phyloP scores from a whole-genome alignment of 2,797 vertebrate genomes.

The Alectoris magna region DNA sequence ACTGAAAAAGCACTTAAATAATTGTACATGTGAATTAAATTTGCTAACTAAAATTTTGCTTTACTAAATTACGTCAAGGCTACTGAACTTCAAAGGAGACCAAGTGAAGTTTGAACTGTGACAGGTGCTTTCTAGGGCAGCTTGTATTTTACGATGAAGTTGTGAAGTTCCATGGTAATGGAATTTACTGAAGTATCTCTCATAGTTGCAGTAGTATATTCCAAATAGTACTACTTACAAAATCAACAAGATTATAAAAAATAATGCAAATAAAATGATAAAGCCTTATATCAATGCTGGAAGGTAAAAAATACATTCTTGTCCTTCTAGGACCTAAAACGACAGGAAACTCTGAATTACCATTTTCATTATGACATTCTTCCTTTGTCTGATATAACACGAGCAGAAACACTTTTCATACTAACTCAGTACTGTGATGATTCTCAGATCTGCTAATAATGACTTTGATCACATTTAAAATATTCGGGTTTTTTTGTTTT shows the following conservation, averaged over 20 bases:
- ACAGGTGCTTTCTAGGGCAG: not conserved
- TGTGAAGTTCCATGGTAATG: not conserved
- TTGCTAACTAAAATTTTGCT: not conserved
- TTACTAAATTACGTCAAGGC: not conserved
- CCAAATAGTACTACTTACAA: not conserved
- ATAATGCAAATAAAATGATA: not conserved
- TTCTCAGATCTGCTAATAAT: not conserved
- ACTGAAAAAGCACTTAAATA: not conserved
- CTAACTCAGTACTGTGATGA: not conserved
- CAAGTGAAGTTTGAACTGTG: not conserved
- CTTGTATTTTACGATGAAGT: not conserved
- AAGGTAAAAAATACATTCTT: not conserved
- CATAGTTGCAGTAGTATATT: not conserved
- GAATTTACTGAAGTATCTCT: not conserved
- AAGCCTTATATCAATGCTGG: not conserved
- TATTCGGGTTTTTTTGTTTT: no score
- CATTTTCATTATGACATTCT: not conserved
- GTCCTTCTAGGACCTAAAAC: not conserved
- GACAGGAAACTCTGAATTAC: not conserved
- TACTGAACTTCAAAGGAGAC: not conserved
- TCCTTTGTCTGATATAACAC: not conserved
- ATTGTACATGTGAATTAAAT: not conserved
- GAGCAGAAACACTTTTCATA: not conserved
- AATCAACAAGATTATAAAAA: not conserved
- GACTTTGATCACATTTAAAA: not conserved